Conservation (phyloP, 2,888 invertebrate genomes). For the Drosophila silvestris region DNA sequence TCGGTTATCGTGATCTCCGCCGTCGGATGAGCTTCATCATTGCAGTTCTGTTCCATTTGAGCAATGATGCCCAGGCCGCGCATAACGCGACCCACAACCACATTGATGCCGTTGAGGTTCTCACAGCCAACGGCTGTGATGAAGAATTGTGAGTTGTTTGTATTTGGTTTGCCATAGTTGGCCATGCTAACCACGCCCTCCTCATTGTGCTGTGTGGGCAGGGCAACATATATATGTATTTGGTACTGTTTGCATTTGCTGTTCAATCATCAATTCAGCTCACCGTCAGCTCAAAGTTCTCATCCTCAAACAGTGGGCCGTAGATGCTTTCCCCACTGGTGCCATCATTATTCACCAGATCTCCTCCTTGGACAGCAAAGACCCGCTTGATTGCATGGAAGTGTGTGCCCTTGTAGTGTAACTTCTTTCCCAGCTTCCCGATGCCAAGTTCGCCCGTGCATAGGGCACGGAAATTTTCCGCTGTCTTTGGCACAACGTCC, state of each 20-base stretch:
- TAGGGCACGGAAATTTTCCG: constrained; percentile 95
- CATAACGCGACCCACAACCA: constrained; percentile 92
- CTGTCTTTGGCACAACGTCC: constrained; percentile 93
- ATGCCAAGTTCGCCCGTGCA: constrained; percentile 96
- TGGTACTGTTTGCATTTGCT: background rate
- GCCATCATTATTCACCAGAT: constrained; percentile 92
- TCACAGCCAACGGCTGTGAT: constrained; percentile 91
- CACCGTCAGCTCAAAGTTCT: constrained; percentile 91
- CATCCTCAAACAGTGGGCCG: constrained; percentile 95
- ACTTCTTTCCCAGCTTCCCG: constrained; percentile 89
- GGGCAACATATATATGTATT: background rate
- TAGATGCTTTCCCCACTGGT: constrained; percentile 97
- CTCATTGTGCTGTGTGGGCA: constrained; percentile 87
- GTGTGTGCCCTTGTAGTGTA: constrained; percentile 93
- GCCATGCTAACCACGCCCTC: constrained; percentile 92
- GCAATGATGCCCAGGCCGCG: constrained; percentile 90
- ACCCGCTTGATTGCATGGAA: constrained; percentile 94
- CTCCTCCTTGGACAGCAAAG: constrained; percentile 96
- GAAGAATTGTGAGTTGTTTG: constrained; percentile 98
- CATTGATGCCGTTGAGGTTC: constrained; percentile 92
- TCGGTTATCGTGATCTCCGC: constrained; percentile 89
- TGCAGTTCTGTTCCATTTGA: constrained; percentile 89
- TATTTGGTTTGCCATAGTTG: constrained; percentile 91
- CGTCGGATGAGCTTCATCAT: constrained; percentile 87
- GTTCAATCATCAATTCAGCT: constrained; percentile 38